These are phyloP conservation scores for Anodontia alba DNA, from an alignment of 2,888 invertebrate species.

Conservation along the genomic window DNA sequence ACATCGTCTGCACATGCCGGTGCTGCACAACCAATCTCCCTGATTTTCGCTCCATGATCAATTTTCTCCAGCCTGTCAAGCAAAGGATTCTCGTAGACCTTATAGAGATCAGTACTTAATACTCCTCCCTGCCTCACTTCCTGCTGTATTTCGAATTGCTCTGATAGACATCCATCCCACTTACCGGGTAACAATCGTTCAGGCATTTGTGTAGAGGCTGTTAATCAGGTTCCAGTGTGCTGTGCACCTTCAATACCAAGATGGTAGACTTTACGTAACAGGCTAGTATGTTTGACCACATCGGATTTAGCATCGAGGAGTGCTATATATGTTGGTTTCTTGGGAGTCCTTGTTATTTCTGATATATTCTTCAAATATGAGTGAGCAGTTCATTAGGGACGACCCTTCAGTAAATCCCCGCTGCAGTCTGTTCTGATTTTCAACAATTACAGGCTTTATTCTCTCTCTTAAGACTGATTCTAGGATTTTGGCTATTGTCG, in stretches of 20 bases:
- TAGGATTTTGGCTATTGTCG: background rate
- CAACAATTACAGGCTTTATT: background rate
- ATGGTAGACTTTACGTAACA: background rate
- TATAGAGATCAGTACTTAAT: background rate
- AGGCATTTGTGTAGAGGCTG: background rate
- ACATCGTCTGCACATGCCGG: slow-evolving; percentile 38
- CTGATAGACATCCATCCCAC: slow-evolving; percentile 10
- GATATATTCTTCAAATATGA: background rate
- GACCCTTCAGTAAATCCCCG: background rate
- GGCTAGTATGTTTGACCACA: background rate
- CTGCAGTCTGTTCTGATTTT: background rate
- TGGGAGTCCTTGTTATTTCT: background rate
- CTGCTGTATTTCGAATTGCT: background rate
- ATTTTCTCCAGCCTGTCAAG: background rate
- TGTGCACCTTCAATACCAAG: background rate
- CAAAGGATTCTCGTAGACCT: background rate
- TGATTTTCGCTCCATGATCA: background rate
- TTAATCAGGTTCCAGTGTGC: slow-evolving; percentile 10
- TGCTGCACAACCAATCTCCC: slow-evolving; percentile 24
- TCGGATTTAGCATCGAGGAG: background rate
- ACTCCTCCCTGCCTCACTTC: background rate
- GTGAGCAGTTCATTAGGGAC: background rate
- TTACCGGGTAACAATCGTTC: slow-evolving; percentile 8
- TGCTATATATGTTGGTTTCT: background rate
- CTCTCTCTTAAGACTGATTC: background rate